phyloP scores from a whole-genome alignment of 2,113 vertebrate genomes.

The Ctenomys sociabilis region DNA sequence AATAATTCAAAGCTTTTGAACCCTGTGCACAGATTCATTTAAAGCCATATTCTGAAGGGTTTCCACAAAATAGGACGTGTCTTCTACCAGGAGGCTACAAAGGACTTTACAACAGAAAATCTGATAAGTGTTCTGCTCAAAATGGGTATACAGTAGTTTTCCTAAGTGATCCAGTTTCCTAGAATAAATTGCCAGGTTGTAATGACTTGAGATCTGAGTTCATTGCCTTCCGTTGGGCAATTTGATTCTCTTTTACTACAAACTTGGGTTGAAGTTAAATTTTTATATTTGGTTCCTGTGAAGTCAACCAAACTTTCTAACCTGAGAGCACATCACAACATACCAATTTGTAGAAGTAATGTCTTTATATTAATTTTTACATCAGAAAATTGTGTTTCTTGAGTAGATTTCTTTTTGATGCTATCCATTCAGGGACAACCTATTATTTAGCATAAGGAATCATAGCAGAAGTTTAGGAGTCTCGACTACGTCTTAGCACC shows the following conservation, averaged over 20 bases:
- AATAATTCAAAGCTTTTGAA: slow-evolving; percentile 82
- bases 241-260: slow-evolving; percentile 83
- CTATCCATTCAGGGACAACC: slow-evolving; percentile 69
- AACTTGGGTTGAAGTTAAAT: slow-evolving; percentile 81
- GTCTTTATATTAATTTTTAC: slow-evolving; percentile 77
- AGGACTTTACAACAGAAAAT: slow-evolving; percentile 77
- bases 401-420: slow-evolving; percentile 80
- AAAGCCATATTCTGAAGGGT: slow-evolving; percentile 77
- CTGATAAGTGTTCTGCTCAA: slow-evolving; percentile 70
- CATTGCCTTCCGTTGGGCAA: slow-evolving; percentile 77
- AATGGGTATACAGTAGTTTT: slow-evolving; percentile 69
- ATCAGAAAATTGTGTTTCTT: slow-evolving; percentile 79
- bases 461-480: background rate
- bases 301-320: slow-evolving; percentile 83
- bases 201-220: slow-evolving; percentile 80
- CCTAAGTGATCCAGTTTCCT: slow-evolving; percentile 78
- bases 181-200: slow-evolving; percentile 77
- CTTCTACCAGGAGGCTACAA: slow-evolving; percentile 79
- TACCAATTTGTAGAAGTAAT: slow-evolving; percentile 77
- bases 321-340: slow-evolving; percentile 77
- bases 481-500: background rate
- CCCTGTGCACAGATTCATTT: slow-evolving; percentile 78
- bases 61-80: slow-evolving; percentile 81
- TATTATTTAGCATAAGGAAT: background rate
- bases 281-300: slow-evolving; percentile 80